A percentile compares a stretch with the other conserved stretches of the same genome.
These are phyloP conservation scores for Manacus vitellinus DNA, from an alignment of 2,113 vertebrate genomes.

Conservation along the genomic window DNA sequence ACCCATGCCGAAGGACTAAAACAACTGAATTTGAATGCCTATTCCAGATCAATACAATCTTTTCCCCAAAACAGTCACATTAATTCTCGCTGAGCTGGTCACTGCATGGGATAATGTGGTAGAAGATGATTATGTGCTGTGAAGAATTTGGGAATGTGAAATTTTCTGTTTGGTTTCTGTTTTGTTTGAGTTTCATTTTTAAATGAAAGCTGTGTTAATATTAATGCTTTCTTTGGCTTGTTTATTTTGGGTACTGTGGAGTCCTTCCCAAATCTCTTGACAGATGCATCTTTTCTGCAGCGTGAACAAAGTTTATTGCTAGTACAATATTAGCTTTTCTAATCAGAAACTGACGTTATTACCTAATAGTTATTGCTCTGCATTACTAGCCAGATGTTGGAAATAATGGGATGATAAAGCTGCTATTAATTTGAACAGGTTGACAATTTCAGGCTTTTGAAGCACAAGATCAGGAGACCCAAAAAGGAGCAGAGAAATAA, in stretches of 20 bases:
- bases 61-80: neutral
- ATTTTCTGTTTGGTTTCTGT: neutral
- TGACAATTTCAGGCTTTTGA: conserved; percentile 54
- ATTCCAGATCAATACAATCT: neutral
- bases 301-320: conserved; percentile 47
- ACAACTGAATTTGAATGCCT: neutral
- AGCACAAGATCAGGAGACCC: conserved; percentile 17
- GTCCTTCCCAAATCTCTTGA: neutral
- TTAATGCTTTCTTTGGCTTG: neutral
- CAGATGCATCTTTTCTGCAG: conserved; percentile 6
- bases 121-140: neutral
- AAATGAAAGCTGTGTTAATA: neutral
- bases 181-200: conserved; percentile 11
- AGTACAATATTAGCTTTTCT: conserved; percentile 64
- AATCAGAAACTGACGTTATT: conserved; percentile 63
- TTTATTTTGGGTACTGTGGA: neutral
- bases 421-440: conserved; percentile 64
- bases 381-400: conserved; percentile 66
- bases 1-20: neutral
- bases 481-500: conserved; percentile 53
- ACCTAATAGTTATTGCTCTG: conserved; percentile 60
- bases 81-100: neutral
- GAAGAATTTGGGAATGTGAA: neutral
- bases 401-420: conserved; percentile 71
- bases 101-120: neutral